Evolutionary conservation across 2,797 vertebrate genomes (phyloP).

Genomic region (Manis crassicaudata): DNA sequence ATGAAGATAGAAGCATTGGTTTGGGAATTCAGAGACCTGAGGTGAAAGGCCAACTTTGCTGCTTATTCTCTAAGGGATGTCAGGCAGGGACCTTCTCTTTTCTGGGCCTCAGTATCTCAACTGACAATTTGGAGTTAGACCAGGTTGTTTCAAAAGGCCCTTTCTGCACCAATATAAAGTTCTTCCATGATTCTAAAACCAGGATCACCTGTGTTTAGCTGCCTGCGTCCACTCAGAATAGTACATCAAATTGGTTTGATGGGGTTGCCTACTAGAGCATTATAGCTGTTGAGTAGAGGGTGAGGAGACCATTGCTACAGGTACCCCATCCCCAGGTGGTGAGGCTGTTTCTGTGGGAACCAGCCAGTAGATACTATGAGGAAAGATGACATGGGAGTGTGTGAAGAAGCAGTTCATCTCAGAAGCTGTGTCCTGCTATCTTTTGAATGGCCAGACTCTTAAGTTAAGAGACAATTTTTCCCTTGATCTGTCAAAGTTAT

Average conservation of each 20-base stretch:
- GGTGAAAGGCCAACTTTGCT: neutral
- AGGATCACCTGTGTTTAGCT: conserved; percentile 46
- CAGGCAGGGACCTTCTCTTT: neutral
- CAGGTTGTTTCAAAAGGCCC: neutral
- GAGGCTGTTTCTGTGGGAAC: neutral
- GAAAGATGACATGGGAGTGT: neutral
- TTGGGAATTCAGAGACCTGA: conserved; percentile 11
- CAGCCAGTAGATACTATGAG: neutral
- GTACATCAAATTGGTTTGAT: neutral
- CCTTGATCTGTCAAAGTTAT: neutral
- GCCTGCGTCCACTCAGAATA: neutral
- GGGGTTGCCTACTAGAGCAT: neutral
- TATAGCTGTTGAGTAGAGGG: neutral
- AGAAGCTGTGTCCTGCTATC: neutral
- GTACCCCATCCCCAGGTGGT: neutral
- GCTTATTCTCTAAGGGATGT: neutral
- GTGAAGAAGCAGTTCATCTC: neutral
- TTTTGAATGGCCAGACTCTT: neutral
- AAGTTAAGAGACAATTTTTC: neutral
- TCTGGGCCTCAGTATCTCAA: neutral
- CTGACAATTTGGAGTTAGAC: neutral
- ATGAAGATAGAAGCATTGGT: neutral
- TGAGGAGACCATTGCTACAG: neutral
- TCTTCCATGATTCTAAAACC: conserved; percentile 13
- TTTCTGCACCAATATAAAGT: neutral